Evolutionary conservation across 2,797 vertebrate species (phyloP).

Genomic region (Nothura maculosa): DNA sequence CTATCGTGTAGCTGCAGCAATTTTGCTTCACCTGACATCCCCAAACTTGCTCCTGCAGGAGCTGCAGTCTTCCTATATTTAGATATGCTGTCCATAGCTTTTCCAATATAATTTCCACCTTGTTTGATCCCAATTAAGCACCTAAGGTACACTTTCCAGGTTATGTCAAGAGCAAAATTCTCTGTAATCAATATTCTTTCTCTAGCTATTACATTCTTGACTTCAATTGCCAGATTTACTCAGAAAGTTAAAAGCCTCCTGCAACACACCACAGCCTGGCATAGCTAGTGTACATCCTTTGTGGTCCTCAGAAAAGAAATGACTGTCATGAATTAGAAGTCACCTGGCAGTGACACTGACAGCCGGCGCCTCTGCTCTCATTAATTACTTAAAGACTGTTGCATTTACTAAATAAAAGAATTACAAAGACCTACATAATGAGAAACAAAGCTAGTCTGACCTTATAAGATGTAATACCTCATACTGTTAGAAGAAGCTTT

Average conservation of each 20-base stretch:
- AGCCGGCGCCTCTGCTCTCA: not conserved
- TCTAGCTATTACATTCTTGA: not conserved
- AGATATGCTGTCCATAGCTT: not conserved
- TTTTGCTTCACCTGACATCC: not conserved
- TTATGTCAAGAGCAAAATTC: not conserved
- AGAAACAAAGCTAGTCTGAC: not conserved
- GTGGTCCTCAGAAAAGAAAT: not conserved
- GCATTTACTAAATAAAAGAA: constrained; percentile 1
- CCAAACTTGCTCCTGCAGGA: not conserved
- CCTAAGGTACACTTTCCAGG: not conserved
- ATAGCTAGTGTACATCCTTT: not conserved
- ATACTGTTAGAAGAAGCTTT: not conserved
- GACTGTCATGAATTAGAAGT: not conserved
- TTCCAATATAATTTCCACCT: not conserved
- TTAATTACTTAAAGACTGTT: not conserved
- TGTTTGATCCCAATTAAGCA: constrained; percentile 37
- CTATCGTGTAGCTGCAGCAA: not conserved
- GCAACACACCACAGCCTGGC: not conserved
- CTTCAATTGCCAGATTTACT: not conserved
- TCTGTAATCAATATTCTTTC: constrained; percentile 2
- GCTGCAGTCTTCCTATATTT: not conserved
- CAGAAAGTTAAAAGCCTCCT: not conserved
- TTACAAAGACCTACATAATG: not conserved
- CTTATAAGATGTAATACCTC: not conserved
- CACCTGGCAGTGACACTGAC: not conserved